These are phyloP conservation scores for Abscondita cerata DNA, from an alignment of 2,888 invertebrate species.

Conservation along the genomic window DNA sequence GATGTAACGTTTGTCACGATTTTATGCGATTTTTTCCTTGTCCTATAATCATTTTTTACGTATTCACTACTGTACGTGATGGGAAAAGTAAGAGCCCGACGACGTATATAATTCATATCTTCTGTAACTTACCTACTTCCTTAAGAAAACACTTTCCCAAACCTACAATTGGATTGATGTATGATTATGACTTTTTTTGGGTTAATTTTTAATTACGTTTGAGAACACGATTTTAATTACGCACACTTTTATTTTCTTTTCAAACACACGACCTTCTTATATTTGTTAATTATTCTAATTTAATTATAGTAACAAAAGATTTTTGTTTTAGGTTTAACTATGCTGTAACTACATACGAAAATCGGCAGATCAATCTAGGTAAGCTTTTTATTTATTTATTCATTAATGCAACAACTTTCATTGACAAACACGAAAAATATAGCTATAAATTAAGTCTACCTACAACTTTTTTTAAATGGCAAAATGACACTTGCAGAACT, in stretches of 20 bases:
- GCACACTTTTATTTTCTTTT: conserved; percentile 3
- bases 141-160: conserved; percentile 22
- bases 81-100: conserved; percentile 9
- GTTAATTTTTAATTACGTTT: neutral
- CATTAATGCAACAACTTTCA: no score
- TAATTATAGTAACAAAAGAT: no score
- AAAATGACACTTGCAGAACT: no score
- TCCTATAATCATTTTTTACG: conserved; percentile 4
- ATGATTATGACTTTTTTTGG: neutral
- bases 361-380: no score
- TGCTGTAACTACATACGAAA: no score
- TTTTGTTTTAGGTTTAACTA: no score
- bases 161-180: conserved; percentile 14
- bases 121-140: conserved; percentile 15
- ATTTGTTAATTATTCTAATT: no score
- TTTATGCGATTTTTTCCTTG: conserved; percentile 11
- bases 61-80: conserved; percentile 8
- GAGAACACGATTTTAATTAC: neutral
- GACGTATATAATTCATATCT: no score
- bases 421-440: no score
- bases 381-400: no score
- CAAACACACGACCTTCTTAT: neutral
- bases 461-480: no score
- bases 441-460: no score
- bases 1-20: conserved; percentile 21